Base-by-base conservation (phyloP, 2,888 invertebrate species). In the Hanleya hanleyi region DNA sequence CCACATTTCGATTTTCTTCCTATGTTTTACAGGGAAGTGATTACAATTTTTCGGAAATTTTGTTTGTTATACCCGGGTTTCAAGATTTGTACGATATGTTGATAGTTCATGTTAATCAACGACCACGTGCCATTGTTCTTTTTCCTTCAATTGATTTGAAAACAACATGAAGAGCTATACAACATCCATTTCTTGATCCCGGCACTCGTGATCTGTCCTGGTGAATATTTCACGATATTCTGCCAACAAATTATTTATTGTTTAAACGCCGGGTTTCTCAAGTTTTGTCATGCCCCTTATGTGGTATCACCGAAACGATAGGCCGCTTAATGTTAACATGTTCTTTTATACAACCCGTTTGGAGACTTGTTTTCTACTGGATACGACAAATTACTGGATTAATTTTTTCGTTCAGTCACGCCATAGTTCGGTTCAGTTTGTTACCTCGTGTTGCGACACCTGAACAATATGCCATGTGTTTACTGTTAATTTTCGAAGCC, bases 1-100 rank as follows among this genome's bases (percentile, higher is more conserved):
- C 64, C 64, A 18, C 64, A 64, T 64, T 64, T 36, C 4, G 64
- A 36, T 2, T 37, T 64, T 22, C 18, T 57, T 3, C 64, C 64
- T 4, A 18, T 18, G 1, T 64, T 64, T 64, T 64, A 64, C 35
- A 4, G 35, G 15, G 38, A 64, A 2, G 35, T 37, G 1, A 2
- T 64, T n/a, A 2, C 2, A 2, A 9, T 29, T 36, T 33, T 22
- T 64, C 35, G 36, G 18, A 37, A 36, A 5, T 64, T 64, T 64
- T n/a, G 26, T 37, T 18, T 22, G 18, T 37, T 37, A 12, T 36
- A 64, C n/a, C 64, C 35, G 1, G 1, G 36, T 64, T 64, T 64
- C 9, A 4, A 4, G 26, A 18, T 2, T 57, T 57, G 4, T 57
- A 57, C 26, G 1, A 57, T 29, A 15, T 57, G 4, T 26, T 57